Evolutionary conservation across 2,797 vertebrate species (phyloP).

Genomic region (Phoebastria nigripes): DNA sequence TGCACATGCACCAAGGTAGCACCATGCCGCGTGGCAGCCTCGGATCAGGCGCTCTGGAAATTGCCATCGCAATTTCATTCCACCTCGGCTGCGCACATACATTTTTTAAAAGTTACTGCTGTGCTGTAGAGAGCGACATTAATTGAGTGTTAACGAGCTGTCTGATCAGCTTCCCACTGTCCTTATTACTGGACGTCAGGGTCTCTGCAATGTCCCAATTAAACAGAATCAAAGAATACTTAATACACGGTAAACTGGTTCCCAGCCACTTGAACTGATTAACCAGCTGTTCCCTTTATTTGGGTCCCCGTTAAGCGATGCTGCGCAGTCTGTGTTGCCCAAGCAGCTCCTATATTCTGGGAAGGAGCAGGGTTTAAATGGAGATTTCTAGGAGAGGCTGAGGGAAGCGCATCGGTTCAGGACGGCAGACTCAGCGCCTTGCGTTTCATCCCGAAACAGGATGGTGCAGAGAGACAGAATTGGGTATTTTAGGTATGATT

Average conservation of each 20-base stretch:
- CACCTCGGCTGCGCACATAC: conserved; percentile 47
- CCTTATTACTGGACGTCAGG: conserved; percentile 64
- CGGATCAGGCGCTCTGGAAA: conserved; percentile 49
- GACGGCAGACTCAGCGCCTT: fast-evolving
- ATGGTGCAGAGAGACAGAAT: background rate
- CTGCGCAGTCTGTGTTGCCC: background rate
- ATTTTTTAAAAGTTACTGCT: conserved; percentile 73
- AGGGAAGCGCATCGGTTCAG: background rate
- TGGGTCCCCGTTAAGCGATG: background rate
- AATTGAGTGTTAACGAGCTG: conserved; percentile 79
- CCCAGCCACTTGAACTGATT: conserved; percentile 52
- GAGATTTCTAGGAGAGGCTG: background rate
- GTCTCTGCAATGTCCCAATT: conserved; percentile 59
- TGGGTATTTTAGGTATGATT: fast-evolving
- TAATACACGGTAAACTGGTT: conserved; percentile 55
- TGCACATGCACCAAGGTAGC: background rate
- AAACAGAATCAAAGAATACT: conserved; percentile 55
- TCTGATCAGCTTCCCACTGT: conserved; percentile 72
- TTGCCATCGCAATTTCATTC: conserved; percentile 51
- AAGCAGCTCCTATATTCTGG: background rate
- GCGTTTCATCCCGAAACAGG: fast-evolving
- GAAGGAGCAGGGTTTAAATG: background rate
- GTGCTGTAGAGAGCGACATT: conserved; percentile 61
- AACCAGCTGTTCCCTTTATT: conserved; percentile 41
- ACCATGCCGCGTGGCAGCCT: background rate